Percentiles rank a stretch among this genome's conserved stretches.
Conservation (phyloP, 2,797 vertebrate genomes). For the Discoglossus pictus region DNA sequence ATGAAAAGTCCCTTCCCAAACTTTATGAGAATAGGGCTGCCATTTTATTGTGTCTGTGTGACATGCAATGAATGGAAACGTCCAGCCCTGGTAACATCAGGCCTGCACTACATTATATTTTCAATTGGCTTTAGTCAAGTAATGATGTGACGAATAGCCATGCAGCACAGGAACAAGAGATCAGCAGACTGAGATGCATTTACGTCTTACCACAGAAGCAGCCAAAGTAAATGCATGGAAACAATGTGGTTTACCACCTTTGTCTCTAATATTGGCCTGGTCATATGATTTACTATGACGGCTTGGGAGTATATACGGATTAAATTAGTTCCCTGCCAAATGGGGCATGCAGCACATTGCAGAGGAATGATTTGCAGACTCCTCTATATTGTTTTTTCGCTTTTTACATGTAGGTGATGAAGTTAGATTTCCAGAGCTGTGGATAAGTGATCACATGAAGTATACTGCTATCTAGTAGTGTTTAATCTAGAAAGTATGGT, state of each 20-base stretch:
- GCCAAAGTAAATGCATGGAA: not conserved
- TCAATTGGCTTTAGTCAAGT: not conserved
- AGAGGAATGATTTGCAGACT: no score
- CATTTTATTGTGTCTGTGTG: conserved; percentile 29
- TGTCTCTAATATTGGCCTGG: not conserved
- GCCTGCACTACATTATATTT: not conserved
- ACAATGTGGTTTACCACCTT: not conserved
- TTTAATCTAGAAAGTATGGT: no score
- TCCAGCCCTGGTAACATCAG: not conserved
- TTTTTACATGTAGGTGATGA: no score
- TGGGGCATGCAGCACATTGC: no score
- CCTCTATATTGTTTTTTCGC: no score
- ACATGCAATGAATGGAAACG: conserved; percentile 31
- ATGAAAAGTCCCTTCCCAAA: conserved; percentile 48
- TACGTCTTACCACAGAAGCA: conserved; percentile 13
- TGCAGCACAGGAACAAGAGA: conserved; percentile 28
- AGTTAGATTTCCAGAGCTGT: no score
- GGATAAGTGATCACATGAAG: no score
- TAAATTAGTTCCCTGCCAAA: no score
- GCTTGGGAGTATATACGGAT: no score
- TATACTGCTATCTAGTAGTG: no score
- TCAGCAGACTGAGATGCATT: conserved; percentile 25
- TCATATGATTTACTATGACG: no score
- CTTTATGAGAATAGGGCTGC: conserved; percentile 51
- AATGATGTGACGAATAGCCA: conserved; percentile 26